Evolutionary conservation across 1,140 invertebrate genomes (phyloP).

Genomic region (Araneus ventricosus): DNA sequence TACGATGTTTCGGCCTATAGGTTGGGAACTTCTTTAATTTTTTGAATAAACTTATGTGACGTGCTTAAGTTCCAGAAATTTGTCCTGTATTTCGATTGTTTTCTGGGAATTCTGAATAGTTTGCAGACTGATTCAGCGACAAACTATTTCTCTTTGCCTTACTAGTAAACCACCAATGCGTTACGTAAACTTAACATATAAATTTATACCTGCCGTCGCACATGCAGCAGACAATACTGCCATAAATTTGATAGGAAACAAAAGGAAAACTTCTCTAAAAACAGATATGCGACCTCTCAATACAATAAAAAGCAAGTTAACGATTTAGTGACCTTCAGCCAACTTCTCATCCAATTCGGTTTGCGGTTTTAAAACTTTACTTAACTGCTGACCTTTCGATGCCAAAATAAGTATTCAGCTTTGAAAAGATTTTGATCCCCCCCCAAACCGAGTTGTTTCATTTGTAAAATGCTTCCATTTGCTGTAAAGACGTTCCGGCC

Average conservation of each 20-base stretch:
- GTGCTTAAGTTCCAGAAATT: no score
- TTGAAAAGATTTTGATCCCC: neutral
- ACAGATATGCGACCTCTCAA: neutral
- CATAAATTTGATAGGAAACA: neutral
- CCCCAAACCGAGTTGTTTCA: neutral
- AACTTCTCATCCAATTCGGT: neutral
- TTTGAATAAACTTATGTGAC: no score
- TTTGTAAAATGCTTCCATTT: neutral
- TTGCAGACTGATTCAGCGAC: neutral
- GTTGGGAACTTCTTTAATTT: no score
- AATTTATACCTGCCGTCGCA: neutral
- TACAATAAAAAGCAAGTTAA: neutral
- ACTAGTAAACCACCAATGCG: neutral
- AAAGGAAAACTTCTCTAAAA: neutral
- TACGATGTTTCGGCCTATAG: no score
- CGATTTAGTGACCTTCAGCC: neutral
- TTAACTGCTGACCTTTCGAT: neutral
- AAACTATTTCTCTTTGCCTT: neutral
- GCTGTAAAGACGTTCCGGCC: conserved; percentile 4
- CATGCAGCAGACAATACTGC: neutral
- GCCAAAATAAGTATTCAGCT: neutral
- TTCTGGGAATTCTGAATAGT: no score
- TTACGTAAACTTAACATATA: neutral
- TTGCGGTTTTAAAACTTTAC: neutral
- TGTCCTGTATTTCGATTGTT: no score